phyloP scores from a whole-genome alignment of 2,888 invertebrate species.

The Colletes collaris region DNA sequence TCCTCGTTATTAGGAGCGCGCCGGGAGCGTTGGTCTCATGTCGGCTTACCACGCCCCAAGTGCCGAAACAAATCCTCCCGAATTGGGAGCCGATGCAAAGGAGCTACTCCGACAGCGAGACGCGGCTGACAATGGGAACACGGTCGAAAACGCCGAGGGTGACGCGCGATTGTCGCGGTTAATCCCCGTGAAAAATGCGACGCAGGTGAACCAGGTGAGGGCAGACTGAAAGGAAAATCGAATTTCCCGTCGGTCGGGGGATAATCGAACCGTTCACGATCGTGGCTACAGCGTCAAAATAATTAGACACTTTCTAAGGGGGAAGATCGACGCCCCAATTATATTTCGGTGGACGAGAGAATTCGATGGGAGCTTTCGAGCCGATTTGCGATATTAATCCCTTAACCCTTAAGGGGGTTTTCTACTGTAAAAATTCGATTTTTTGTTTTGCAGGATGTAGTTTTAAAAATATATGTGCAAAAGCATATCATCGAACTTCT shows the following conservation, averaged over 20 bases:
- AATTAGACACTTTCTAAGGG: slow-evolving; percentile 34
- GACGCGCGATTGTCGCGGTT: slow-evolving; percentile 70
- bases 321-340: background rate
- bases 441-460: too few relatives aligned
- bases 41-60: slow-evolving; percentile 83
- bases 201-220: slow-evolving; percentile 76
- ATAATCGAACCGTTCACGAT: slow-evolving; percentile 47
- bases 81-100: slow-evolving; percentile 81
- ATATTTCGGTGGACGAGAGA: background rate
- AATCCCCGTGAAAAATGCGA: slow-evolving; percentile 78
- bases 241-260: slow-evolving; percentile 37
- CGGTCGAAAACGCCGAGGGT: slow-evolving; percentile 40
- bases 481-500: too few relatives aligned
- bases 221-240: slow-evolving; percentile 27
- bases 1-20: slow-evolving; percentile 82
- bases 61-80: slow-evolving; percentile 82
- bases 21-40: slow-evolving; percentile 78
- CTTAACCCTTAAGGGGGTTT: too few relatives aligned
- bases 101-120: slow-evolving; percentile 66
- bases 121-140: slow-evolving; percentile 66
- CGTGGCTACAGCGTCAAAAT: slow-evolving; percentile 30
- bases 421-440: too few relatives aligned
- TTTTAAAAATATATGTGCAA: too few relatives aligned
- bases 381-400: too few relatives aligned
- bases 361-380: background rate